Evolutionary conservation across 2,113 vertebrate species (phyloP).

Genomic region (Burhinus oedicnemus): DNA sequence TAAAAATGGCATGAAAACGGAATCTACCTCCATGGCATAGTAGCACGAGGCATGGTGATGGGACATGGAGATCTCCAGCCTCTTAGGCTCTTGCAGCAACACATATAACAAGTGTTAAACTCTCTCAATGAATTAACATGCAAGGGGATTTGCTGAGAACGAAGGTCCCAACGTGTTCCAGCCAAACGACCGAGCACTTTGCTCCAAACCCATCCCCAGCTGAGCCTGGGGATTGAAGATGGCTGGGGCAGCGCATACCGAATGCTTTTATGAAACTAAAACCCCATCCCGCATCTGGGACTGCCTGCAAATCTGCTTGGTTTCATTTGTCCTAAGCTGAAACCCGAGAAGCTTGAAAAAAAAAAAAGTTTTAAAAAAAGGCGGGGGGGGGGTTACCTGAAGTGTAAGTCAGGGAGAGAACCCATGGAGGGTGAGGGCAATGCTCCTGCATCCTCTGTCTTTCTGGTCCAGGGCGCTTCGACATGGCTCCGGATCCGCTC

Average conservation of each 20-base stretch:
- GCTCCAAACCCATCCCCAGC: background rate
- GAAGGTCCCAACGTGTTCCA: background rate
- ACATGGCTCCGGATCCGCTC: background rate
- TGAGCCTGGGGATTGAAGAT: background rate
- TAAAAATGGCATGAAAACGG: background rate
- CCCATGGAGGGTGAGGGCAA: background rate
- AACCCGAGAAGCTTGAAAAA: background rate
- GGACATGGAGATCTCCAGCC: background rate
- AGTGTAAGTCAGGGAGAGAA: background rate
- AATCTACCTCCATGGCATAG: fast-evolving
- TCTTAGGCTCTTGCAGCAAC: background rate
- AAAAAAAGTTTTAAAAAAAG: background rate
- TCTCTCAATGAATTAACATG: background rate
- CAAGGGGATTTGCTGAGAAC: background rate
- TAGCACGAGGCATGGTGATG: fast-evolving
- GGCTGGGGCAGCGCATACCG: background rate
- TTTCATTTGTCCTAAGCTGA: background rate
- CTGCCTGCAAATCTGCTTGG: background rate
- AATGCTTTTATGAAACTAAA: background rate
- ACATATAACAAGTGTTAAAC: background rate
- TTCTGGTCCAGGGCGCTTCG: background rate
- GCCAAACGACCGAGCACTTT: background rate
- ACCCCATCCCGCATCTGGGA: background rate
- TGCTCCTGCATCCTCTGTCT: background rate
- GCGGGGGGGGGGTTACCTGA: background rate